Evolutionary conservation across 2,113 vertebrate genomes (phyloP).

Genomic region (Seriola rivoliana): DNA sequence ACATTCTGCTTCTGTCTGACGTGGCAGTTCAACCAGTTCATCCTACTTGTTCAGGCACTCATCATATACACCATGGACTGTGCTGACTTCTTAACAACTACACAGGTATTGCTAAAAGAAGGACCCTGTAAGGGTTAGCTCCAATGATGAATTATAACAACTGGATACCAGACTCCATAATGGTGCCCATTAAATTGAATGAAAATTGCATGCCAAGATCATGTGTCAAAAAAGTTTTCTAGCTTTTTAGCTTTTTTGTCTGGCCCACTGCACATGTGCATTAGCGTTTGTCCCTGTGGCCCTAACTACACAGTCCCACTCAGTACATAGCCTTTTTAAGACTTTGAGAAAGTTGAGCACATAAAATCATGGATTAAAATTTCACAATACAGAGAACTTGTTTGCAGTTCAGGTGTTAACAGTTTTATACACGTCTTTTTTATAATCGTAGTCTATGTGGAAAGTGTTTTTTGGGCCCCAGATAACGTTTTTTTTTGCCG

Average conservation of each 20-base stretch:
- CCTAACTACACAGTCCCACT: neutral
- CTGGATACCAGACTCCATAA: neutral
- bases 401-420: neutral
- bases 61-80: constrained; percentile 92
- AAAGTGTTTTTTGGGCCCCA: neutral
- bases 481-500: no score
- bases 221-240: neutral
- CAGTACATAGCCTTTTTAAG: neutral
- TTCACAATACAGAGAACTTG: neutral
- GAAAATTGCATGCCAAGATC: neutral
- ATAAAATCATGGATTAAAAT: neutral
- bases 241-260: neutral
- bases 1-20: constrained; percentile 94
- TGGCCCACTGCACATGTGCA: neutral
- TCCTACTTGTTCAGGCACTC: constrained; percentile 93
- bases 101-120: constrained; percentile 83
- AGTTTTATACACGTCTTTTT: neutral
- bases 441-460: neutral
- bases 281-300: neutral
- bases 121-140: neutral
- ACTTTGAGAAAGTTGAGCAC: neutral
- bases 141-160: neutral
- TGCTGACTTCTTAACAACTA: constrained; percentile 87
- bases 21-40: constrained; percentile 99
- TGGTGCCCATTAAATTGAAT: neutral